Evolutionary conservation across 2,888 invertebrate genomes (phyloP).

Genomic region (Brenthis hecate): DNA sequence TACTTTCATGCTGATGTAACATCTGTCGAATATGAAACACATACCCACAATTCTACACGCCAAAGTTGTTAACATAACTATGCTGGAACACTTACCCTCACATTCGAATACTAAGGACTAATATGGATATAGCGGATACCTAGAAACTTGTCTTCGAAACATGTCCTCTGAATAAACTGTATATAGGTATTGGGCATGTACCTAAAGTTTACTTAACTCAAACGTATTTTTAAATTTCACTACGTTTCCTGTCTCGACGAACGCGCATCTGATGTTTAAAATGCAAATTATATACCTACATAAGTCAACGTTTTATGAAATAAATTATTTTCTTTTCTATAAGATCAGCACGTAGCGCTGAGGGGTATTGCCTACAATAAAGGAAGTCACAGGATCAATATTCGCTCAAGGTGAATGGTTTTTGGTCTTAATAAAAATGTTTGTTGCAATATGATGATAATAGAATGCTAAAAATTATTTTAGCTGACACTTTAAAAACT

Average conservation of each 20-base stretch:
- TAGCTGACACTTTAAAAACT: too few relatives aligned
- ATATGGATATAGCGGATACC: conserved; percentile 18
- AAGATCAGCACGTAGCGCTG: too few relatives aligned
- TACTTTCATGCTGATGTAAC: not conserved
- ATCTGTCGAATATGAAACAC: conserved; percentile 9
- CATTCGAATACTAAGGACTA: conserved; percentile 12
- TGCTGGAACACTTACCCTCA: conserved; percentile 11
- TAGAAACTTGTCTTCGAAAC: conserved; percentile 20
- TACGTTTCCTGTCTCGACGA: conserved; percentile 1
- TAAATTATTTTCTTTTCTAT: too few relatives aligned
- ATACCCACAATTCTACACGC: not conserved
- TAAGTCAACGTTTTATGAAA: not conserved
- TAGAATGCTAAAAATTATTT: too few relatives aligned
- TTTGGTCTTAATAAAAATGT: too few relatives aligned
- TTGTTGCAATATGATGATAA: too few relatives aligned
- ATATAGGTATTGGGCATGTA: not conserved
- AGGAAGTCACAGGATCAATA: too few relatives aligned
- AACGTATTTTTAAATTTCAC: conserved; percentile 15
- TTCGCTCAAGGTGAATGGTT: too few relatives aligned
- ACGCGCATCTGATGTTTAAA: conserved; percentile 6
- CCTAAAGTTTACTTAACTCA: conserved; percentile 4
- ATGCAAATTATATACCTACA: not conserved
- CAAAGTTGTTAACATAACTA: conserved; percentile 9
- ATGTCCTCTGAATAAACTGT: conserved; percentile 8
- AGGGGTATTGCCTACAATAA: too few relatives aligned